Base-by-base conservation (phyloP, 2,797 vertebrate genomes). In the Paramormyrops hopkinsi region DNA sequence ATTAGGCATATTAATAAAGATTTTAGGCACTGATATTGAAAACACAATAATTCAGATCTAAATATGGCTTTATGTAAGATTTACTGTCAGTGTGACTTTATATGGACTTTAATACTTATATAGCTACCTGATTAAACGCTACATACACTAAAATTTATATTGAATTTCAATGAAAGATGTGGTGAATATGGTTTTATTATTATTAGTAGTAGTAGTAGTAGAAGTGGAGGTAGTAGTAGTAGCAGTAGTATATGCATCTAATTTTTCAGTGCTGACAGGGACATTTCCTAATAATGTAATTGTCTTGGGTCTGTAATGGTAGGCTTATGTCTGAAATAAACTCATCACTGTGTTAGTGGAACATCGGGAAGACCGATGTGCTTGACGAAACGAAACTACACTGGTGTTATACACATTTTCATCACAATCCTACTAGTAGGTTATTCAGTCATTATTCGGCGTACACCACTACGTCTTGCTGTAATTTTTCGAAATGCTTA, bases 401-500 rank as follows among this genome's bases (percentile, higher is more conserved):
- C 4, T 85, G 9, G 22, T 50, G 4, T 85, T 48, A 48, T 1
- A 83, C 79, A 83, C 41, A 22, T 22, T 83, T 85, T 50, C 25
- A 85, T 9, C 82, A 85, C 22, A 85, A 11, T 14, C 48, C n/a
- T 51, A 7, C n/a, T 85, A 85, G 48, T 12, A 85, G 9, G 22
- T 50, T 29, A 51, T 50, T 50, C 19, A 4, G 22, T 37, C 29
- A 50, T 1, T 51, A 51, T 25, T 22, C 46, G 19, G 22, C 1
- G 82, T 50, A 51, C 19, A 22, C 11, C 9, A 22, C 22, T 51
- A 51, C 4, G n/a, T 29, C 82, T 25, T 51, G 19, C 82, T 85
- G 82, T 51, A n/a, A 85, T 25, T 85, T 85, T 84, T 9, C 73
- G 37, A 79, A 84, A 50, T 51, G 82, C 90, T 91, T 84, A 89